Percentiles rank a stretch among this genome's conserved stretches.
Conservation (phyloP, 1,140 invertebrate species). For the Anoplolepis gracilipes region DNA sequence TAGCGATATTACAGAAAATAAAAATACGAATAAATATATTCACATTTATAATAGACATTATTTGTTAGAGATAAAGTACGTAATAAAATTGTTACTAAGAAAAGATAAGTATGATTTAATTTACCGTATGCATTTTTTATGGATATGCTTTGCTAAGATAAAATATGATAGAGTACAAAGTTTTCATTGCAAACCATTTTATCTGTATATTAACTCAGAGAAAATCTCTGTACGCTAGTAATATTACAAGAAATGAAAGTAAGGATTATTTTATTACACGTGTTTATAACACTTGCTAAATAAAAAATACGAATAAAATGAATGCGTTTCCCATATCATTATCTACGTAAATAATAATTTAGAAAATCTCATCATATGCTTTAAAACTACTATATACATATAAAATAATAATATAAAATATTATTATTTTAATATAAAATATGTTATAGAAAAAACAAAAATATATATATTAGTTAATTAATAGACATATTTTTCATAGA, state of each 20-base stretch:
- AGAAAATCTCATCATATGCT: not conserved
- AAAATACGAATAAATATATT: not conserved
- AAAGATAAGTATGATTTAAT: not conserved
- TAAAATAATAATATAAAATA: too few relatives aligned
- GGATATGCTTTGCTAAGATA: not conserved
- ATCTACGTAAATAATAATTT: not conserved
- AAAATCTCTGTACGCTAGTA: too few relatives aligned
- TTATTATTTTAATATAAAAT: too few relatives aligned
- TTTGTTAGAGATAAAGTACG: not conserved
- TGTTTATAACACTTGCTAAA: too few relatives aligned
- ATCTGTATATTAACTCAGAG: too few relatives aligned
- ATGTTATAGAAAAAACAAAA: too few relatives aligned
- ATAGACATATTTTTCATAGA: not conserved
- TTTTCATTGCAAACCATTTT: not conserved
- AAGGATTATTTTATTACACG: too few relatives aligned
- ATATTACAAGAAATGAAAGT: too few relatives aligned
- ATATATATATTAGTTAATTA: not conserved
- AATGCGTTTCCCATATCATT: not conserved
- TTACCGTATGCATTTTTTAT: not conserved
- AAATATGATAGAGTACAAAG: not conserved
- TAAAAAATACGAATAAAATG: not conserved
- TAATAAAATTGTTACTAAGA: not conserved
- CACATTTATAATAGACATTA: not conserved
- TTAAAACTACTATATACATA: not conserved
- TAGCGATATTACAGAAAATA: not conserved